Evolutionary conservation across 2,888 invertebrate genomes (phyloP), one percentile per base, ranked within the genome.

Genomic region (Scaptodrosophila latifasciaeformis): DNA sequence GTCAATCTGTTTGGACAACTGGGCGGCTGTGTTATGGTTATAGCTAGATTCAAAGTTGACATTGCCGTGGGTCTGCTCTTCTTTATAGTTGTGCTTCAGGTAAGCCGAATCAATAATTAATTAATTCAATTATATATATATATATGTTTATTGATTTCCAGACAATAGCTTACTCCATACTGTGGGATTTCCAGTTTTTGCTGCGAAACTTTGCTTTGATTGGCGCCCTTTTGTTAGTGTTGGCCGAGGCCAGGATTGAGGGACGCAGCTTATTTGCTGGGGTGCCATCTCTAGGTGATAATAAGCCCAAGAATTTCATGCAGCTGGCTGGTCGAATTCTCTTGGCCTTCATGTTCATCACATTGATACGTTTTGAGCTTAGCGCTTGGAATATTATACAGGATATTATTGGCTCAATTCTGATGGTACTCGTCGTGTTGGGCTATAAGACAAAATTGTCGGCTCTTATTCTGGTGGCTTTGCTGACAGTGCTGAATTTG

Each of bases 371-470:
- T 82, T 95, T 99, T 83, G 99, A 99, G 86, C 87, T 95, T 59
- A 94, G 94, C 40, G 92, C 97, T 86, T 86, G 96, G 81, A 95
- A 95, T 92, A 92, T 98, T 60, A 82, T 97, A 49, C 94, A 97
- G 88, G 96, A 98, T 86, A 89, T 99, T 64, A 88, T 99, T 54
- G 99, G 97, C 64, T 95, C 96, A 75, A 92, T 93, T 61, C 90
- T 99, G 62, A 99, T 99, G 95, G 90, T 97, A 65, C 89, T 97
- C 59, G 97, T 99, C 64, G 96, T 97, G 44, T 90, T 99, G 65
- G 99, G 99, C 51, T 99, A 96, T 89, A 99, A 99, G 88, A 99
- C 99, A 37, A 99, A 99, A 89, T 90, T 99, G 81, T 97, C 97
- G 52, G 97, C 99, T 31, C 90, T 99, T 64, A 92, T 97, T 83